Percentiles rank a stretch among this genome's conserved stretches.
These are phyloP conservation scores for Mylabris sibirica DNA, from an alignment of 2,888 invertebrate genomes.

Conservation along the genomic window DNA sequence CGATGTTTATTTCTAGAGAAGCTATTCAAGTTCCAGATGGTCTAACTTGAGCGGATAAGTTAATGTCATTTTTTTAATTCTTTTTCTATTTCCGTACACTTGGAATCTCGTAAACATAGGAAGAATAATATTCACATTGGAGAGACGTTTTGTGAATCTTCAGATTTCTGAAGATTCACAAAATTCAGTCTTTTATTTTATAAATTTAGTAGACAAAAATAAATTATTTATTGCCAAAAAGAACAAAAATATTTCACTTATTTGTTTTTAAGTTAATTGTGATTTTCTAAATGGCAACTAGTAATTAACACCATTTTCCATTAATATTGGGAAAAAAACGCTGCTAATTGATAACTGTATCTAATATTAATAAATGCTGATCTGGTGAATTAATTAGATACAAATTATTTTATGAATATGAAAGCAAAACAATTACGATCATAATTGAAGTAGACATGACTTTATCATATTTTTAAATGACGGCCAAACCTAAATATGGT, in stretches of 20 bases:
- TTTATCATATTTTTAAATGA: not conserved
- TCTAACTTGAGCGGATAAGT: slow-evolving; percentile 1
- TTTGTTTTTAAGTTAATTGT: not conserved
- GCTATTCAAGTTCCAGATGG: not conserved
- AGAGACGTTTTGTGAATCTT: not conserved
- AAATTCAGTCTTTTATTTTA: not conserved
- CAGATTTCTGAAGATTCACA: not conserved
- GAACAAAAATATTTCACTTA: too few species aligned
- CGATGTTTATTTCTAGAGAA: not conserved
- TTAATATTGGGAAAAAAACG: not conserved
- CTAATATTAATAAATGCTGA: slow-evolving; percentile 1
- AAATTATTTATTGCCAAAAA: too few species aligned
- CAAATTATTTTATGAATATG: slow-evolving; percentile 2
- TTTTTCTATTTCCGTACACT: not conserved
- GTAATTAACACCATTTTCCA: not conserved
- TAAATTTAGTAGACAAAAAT: too few species aligned
- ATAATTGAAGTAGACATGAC: not conserved
- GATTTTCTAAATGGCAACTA: not conserved
- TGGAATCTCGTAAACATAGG: not conserved
- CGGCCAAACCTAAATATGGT: slow-evolving; percentile 1
- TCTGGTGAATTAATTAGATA: not conserved
- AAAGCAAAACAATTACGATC: not conserved
- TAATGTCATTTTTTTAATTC: slow-evolving; percentile 2
- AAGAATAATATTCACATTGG: not conserved
- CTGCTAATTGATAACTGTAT: not conserved